Conservation (phyloP, 2,113 vertebrate genomes). For the Cyanoramphus novaezelandiae region DNA sequence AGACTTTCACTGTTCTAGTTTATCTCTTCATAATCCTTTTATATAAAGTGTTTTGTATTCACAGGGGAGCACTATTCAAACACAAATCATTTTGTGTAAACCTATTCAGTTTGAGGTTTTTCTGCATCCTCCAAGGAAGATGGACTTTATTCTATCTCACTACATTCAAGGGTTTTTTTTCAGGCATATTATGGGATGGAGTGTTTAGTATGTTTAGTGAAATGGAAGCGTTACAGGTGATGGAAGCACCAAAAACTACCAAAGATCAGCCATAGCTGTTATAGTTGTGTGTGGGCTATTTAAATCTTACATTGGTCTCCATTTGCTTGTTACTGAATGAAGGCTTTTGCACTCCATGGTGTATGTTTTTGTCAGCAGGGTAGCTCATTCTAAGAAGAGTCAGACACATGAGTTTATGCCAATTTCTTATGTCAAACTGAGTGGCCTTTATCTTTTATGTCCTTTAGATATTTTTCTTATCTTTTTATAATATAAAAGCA, state of each 20-base stretch:
- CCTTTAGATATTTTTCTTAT: background rate
- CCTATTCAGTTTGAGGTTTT: background rate
- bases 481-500: background rate
- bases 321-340: background rate
- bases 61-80: background rate
- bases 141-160: background rate
- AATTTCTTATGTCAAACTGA: background rate
- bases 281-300: background rate
- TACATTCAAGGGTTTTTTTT: background rate
- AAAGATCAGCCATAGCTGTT: background rate
- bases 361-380: background rate
- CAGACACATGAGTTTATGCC: background rate
- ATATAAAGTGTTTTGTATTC: background rate
- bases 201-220: background rate
- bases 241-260: background rate
- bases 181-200: background rate
- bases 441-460: background rate
- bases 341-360: background rate
- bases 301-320: background rate
- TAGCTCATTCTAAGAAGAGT: background rate
- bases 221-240: background rate
- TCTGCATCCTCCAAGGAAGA: background rate
- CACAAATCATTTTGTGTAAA: background rate
- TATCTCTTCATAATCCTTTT: background rate
- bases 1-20: background rate